phyloP scores from a whole-genome alignment of 2,797 vertebrate species.

The Fundulus diaphanus region DNA sequence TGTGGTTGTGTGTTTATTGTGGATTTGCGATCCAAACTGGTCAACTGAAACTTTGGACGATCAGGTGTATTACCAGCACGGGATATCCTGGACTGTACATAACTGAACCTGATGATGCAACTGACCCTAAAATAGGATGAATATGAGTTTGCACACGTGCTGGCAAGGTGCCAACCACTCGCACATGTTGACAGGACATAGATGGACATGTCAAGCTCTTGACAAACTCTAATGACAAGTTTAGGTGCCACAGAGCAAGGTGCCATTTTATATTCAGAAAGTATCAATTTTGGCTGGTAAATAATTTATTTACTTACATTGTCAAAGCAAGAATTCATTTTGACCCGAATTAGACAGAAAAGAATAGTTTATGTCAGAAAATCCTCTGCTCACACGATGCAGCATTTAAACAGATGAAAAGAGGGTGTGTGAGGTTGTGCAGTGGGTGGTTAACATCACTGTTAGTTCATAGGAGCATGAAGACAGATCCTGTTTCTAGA shows the following conservation, averaged over 20 bases:
- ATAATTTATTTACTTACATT: background rate
- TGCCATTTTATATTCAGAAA: background rate
- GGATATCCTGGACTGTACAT: background rate
- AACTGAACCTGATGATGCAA: background rate
- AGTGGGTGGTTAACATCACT: slow-evolving; percentile 32
- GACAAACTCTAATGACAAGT: background rate
- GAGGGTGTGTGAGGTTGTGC: slow-evolving; percentile 16
- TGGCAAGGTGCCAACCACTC: too few relatives aligned
- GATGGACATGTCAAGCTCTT: too few relatives aligned
- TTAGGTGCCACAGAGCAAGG: background rate
- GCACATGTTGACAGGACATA: too few relatives aligned
- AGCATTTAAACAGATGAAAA: slow-evolving; percentile 13
- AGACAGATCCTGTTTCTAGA: slow-evolving; percentile 18
- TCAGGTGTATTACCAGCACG: background rate
- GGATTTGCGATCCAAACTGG: background rate
- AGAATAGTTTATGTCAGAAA: slow-evolving; percentile 4
- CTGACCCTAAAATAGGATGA: background rate
- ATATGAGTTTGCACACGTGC: background rate
- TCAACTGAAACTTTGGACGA: background rate
- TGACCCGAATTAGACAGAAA: background rate
- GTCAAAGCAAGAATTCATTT: background rate
- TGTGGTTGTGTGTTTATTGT: background rate
- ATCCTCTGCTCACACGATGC: slow-evolving; percentile 23
- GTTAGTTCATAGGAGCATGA: slow-evolving; percentile 25
- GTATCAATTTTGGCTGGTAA: background rate